Percentiles rank a stretch among this genome's conserved stretches.
Evolutionary conservation across 2,888 invertebrate genomes (phyloP).

Genomic region (Zygogramma bicolorata): DNA sequence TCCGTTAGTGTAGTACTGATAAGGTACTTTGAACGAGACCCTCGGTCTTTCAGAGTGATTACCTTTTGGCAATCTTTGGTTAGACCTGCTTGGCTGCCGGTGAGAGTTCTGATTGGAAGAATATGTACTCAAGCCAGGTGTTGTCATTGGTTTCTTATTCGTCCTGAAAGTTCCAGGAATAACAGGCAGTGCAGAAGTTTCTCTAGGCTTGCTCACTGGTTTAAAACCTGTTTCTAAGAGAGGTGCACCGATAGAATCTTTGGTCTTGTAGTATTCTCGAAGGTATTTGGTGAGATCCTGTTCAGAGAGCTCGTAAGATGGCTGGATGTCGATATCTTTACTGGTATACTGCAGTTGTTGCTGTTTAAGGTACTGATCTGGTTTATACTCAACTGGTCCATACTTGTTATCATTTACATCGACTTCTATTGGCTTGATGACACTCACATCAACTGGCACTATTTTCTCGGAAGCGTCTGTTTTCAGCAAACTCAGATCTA

Average conservation of each 20-base stretch:
- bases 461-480: constrained; percentile 47
- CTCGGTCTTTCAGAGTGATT: constrained; percentile 1
- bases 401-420: constrained; percentile 40
- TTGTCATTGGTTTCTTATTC: constrained; percentile 64
- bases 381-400: not conserved
- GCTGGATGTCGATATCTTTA: constrained; percentile 38
- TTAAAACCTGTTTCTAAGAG: constrained; percentile 56
- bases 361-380: not conserved
- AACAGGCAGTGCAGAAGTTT: constrained; percentile 41
- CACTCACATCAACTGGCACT: constrained; percentile 55
- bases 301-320: constrained; percentile 52
- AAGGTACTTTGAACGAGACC: constrained; percentile 16
- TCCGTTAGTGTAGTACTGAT: constrained; percentile 32
- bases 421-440: constrained; percentile 57
- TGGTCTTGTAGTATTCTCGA: constrained; percentile 51
- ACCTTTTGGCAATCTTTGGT: constrained; percentile 29
- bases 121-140: constrained; percentile 69
- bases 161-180: constrained; percentile 59
- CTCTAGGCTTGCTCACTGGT: constrained; percentile 51
- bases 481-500: constrained; percentile 54
- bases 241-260: constrained; percentile 44
- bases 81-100: constrained; percentile 18
- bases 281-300: constrained; percentile 53
- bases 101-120: constrained; percentile 50
- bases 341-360: constrained; percentile 16